Evolutionary conservation across 2,888 invertebrate genomes (phyloP).

Genomic region (Teleogryllus oceanicus): DNA sequence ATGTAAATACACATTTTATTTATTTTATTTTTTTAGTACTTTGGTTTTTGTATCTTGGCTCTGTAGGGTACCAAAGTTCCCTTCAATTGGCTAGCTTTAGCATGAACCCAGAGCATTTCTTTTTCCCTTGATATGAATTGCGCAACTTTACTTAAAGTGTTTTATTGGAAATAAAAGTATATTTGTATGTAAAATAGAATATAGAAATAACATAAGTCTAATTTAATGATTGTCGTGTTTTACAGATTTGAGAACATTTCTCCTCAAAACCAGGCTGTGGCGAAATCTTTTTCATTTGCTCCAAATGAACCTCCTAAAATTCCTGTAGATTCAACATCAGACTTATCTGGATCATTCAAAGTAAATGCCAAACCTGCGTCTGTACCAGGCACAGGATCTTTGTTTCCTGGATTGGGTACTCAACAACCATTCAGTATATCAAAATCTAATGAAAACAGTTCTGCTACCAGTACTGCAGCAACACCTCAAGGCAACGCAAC

Average conservation of each 20-base stretch:
- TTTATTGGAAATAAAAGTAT: too few species aligned
- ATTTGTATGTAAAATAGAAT: too few species aligned
- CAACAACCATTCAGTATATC: not conserved
- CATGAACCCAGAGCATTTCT: too few species aligned
- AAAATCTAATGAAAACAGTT: not conserved
- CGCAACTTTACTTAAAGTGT: too few species aligned
- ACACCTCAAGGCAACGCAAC: not conserved
- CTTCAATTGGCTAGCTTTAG: too few species aligned
- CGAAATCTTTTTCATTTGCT: not conserved
- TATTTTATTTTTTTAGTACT: too few species aligned
- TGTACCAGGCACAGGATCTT: not conserved
- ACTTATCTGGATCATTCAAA: not conserved
- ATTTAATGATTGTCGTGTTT: too few species aligned
- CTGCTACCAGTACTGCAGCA: not conserved
- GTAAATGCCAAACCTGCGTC: not conserved
- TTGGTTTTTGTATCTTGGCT: too few species aligned
- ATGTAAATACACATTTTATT: too few species aligned
- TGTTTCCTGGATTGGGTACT: constrained; percentile 11
- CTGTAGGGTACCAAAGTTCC: too few species aligned
- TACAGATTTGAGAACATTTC: not conserved
- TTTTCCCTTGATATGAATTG: too few species aligned
- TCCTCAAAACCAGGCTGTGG: not conserved
- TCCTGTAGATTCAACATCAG: not conserved
- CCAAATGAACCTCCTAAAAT: not conserved
- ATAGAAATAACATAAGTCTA: too few species aligned